These are phyloP conservation scores for Temnothorax nylanderi DNA, from an alignment of 1,140 invertebrate species.

Conservation along the genomic window DNA sequence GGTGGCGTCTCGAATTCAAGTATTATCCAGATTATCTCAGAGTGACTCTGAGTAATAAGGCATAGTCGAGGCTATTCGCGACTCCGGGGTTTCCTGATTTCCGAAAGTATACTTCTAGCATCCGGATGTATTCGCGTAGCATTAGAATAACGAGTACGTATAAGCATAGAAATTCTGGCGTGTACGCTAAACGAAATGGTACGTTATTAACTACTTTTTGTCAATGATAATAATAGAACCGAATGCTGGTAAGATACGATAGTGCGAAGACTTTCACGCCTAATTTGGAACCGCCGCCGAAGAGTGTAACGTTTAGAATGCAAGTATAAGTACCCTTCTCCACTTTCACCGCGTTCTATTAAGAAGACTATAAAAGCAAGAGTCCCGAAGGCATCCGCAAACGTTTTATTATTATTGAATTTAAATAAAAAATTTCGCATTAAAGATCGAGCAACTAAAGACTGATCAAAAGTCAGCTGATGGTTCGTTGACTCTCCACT, in stretches of 20 bases:
- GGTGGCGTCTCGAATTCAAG: not conserved
- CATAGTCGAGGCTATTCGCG: not conserved
- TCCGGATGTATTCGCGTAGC: not conserved
- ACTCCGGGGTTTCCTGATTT: not conserved
- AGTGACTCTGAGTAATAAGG: too few species aligned
- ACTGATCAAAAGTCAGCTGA: conserved; percentile 50
- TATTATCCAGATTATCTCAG: not conserved
- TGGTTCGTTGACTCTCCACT: not conserved
- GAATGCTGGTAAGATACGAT: not conserved
- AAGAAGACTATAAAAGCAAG: not conserved
- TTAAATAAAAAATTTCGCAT: not conserved
- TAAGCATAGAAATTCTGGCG: not conserved
- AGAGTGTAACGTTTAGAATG: conserved; percentile 8
- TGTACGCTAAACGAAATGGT: not conserved
- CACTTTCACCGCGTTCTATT: conserved; percentile 14
- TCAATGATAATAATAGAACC: not conserved
- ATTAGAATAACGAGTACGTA: not conserved
- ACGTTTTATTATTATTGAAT: conserved; percentile 10
- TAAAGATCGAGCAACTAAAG: not conserved
- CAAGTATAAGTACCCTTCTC: not conserved
- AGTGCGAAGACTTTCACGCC: conserved; percentile 36
- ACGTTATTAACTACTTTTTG: conserved; percentile 11
- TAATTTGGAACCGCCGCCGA: conserved; percentile 29
- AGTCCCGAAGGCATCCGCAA: not conserved
- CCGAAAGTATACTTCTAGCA: not conserved